Evolutionary conservation across 2,113 vertebrate species (phyloP), one percentile per base, ranked within the genome.

Genomic region (Ciconia maguari): DNA sequence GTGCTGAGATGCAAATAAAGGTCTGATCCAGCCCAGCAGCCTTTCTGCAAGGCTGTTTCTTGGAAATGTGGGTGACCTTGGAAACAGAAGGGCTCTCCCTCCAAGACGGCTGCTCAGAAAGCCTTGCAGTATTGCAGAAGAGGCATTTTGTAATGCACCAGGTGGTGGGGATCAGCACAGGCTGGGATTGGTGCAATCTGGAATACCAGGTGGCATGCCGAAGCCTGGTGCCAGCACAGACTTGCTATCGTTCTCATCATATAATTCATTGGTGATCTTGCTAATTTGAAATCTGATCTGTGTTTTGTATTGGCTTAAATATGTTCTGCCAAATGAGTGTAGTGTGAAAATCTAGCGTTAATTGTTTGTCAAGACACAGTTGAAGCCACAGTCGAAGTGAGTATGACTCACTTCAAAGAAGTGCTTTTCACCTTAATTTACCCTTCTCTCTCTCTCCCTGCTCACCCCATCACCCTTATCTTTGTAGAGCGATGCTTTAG

Each of bases 111-210:
- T 93, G 91, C 93, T 94, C 46, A 58, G 71, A 90, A 91, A 94
- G 68, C 72, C 77, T 92, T 94, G 91, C 83, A 91, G 76, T 91
- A 52, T 19, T 96, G 89, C 83, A 92, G 89, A 83, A 95, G 77
- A 95, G 80, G 80, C 89, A 78, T 90, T 94, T 64, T 94, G 87
- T 60, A 78, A 78, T 90, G 72, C 55, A 91, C 86, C 95, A 92
- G 94, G 94, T 94, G 96, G 96, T 96, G 83, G 72, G 85, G 77
- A 96, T 91, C 80, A 87, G 93, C 91, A 58, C 86, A 78, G 94
- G 76, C 95, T 94, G 86, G 86, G n/a, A 90, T 96, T 89, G 51
- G 72, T 87, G 89, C 96, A 97, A 96, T 97, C 96, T 97, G 96
- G 95, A 96, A 70, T 96, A 94, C 86, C 96, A 97, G 95, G 95